phyloP scores from a whole-genome alignment of 2,888 invertebrate species.

The Erebia ligea region DNA sequence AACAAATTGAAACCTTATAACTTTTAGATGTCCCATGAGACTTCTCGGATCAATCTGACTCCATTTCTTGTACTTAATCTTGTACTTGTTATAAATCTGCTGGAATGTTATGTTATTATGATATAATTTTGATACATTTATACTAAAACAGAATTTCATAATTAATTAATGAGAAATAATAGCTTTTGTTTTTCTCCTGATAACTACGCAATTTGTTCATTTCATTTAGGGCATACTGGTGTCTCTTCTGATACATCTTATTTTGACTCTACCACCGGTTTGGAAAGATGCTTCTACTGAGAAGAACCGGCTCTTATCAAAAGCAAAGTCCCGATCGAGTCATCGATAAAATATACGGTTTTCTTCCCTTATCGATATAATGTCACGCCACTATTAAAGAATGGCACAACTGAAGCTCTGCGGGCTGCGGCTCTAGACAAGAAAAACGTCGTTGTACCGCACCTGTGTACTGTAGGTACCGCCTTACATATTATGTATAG shows the following conservation, averaged over 20 bases:
- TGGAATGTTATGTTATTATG: neutral
- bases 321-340: no score
- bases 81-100: no score
- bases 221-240: no score
- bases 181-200: no score
- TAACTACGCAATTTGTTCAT: no score
- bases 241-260: no score
- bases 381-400: slow-evolving; percentile 52
- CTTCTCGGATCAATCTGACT: neutral
- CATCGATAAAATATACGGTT: neutral
- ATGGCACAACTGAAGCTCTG: slow-evolving; percentile 38
- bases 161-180: no score
- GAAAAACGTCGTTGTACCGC: slow-evolving; percentile 77
- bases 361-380: neutral
- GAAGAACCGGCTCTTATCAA: no score
- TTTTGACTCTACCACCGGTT: no score
- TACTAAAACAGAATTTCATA: no score
- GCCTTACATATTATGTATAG: slow-evolving; percentile 38
- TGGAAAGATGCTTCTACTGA: no score
- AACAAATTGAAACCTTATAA: neutral
- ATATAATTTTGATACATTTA: no score
- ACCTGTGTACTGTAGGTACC: slow-evolving; percentile 72
- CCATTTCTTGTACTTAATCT: neutral
- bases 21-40: neutral
- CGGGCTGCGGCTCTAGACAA: slow-evolving; percentile 54